Evolutionary conservation across 1,140 invertebrate species (phyloP), one percentile per base, ranked within the genome.

Genomic region (Ruditapes philippinarum): DNA sequence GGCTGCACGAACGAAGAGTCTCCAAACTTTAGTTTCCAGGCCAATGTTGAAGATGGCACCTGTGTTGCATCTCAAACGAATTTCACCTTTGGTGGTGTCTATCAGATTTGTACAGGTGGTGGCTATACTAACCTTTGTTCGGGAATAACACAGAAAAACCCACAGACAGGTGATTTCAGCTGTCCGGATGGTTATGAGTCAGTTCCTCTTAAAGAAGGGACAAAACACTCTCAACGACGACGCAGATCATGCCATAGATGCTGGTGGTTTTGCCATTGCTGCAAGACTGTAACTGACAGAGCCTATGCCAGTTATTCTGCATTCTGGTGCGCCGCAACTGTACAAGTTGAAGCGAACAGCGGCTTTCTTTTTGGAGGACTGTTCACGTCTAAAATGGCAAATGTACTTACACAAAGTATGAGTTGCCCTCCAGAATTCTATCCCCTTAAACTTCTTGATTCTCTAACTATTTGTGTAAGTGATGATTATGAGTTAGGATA

Each of bases 351-450:
- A n/a, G 65, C 54, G 17, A 68, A 90, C 22, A 62, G 76, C n/a
- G 91, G 91, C 12, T 91, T 89, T 60, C 78, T 92, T 0, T 94
- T 94, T 88, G 93, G 93, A 17, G 93, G 93, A 9, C 19, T 92
- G 5, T 93, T 60, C 57, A 92, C 92, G 14, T 28, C 45, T n/a
- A 73, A 31, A 19, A 49, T 78, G 0, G 33, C 42, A 19, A 94
- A 94, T 51, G 91, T 88, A 0, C 28, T 94, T 25, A 94, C 93
- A 3, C 83, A 89, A 49, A 40, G 45, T 14, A 62, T 87, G 22
- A 68, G 38, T 4, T 94, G 93, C 88, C 93, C 93, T 0, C 82
- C 54, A 5, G 60, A 89, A 12, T 94, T 85, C 74, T 87, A 91
- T n/a, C 49, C 88, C 4, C 33, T 91, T 22, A 89, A 81, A 25